phyloP scores from a whole-genome alignment of 2,888 invertebrate genomes.

The Cosmopolites sordidus region DNA sequence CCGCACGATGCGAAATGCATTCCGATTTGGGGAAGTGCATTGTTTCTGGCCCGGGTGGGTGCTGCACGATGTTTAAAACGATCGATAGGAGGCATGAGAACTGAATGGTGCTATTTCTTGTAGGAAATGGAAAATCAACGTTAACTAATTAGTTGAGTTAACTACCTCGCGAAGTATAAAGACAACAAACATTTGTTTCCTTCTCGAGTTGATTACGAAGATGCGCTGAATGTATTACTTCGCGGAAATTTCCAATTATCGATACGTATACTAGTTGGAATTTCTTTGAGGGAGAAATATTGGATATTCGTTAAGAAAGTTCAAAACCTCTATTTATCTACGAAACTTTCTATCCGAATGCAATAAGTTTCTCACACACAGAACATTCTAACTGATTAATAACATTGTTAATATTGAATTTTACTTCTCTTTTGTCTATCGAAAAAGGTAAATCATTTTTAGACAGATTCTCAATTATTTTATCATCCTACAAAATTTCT shows the following conservation, averaged over 20 bases:
- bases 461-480: too few relatives aligned
- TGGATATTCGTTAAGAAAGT: neutral
- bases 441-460: too few relatives aligned
- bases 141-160: neutral
- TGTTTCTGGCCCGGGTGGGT: neutral
- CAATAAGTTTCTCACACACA: too few relatives aligned
- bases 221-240: neutral
- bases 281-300: neutral
- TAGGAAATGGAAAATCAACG: neutral
- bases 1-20: conserved; percentile 15
- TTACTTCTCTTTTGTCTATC: too few relatives aligned
- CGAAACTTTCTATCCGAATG: neutral
- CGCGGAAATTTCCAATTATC: neutral
- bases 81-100: too few relatives aligned
- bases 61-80: too few relatives aligned
- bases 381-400: too few relatives aligned
- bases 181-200: conserved; percentile 2
- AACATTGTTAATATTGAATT: too few relatives aligned
- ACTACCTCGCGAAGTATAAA: neutral
- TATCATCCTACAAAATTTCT: too few relatives aligned
- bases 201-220: neutral
- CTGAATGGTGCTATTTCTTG: too few relatives aligned
- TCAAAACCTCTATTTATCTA: neutral
- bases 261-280: neutral
- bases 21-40: conserved; percentile 12